Percentiles rank a stretch among this genome's conserved stretches.
Conservation (phyloP, 2,113 vertebrate species). For the Callopanchax toddi region DNA sequence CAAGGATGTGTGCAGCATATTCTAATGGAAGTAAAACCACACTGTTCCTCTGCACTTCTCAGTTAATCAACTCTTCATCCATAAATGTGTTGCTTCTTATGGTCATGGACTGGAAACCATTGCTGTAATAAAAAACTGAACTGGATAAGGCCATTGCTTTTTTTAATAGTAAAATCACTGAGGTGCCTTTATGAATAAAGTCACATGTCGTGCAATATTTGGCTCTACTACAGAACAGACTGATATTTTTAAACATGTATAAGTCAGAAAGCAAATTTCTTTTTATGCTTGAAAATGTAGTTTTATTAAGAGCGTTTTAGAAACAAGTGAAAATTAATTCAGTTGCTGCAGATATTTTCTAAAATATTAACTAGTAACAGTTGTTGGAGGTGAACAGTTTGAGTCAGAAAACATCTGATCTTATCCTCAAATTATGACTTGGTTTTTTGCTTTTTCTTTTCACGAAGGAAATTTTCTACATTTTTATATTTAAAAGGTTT, state of each 20-base stretch:
- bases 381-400: no score
- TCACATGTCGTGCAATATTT: neutral
- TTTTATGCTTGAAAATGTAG: no score
- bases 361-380: no score
- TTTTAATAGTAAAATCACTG: neutral
- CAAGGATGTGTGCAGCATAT: slow-evolving; percentile 80
- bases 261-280: neutral
- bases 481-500: no score
- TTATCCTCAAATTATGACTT: no score
- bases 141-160: rapidly evolving
- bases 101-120: slow-evolving; percentile 12
- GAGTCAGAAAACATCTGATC: no score
- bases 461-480: no score
- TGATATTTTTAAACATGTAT: neutral
- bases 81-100: neutral
- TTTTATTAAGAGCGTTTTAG: no score
- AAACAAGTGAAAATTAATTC: no score
- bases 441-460: no score
- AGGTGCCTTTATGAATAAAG: no score
- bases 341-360: no score
- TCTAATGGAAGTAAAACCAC: slow-evolving; percentile 49
- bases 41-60: neutral
- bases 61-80: neutral
- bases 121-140: neutral
- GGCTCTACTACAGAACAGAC: neutral